Base-by-base conservation (phyloP, 2,888 invertebrate species). In the Tachina grossa region DNA sequence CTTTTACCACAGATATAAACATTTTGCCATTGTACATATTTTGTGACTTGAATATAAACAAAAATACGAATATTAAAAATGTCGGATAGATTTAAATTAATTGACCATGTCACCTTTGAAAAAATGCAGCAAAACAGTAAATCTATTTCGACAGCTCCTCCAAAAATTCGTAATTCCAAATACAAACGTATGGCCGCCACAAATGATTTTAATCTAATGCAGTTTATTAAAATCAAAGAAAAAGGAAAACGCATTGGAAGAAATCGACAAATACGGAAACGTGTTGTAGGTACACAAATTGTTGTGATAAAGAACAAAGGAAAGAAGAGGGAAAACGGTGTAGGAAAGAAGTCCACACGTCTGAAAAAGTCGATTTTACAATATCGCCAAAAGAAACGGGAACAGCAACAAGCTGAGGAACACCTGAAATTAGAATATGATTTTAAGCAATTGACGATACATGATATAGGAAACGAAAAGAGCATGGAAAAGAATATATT, bases 321-420 rank as follows among this genome's bases (percentile, higher is more conserved):
- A 11, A 88, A 88, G 49, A 84, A 84, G 22, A 71, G 87, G 13
- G 88, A 88, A 59, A 79, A 85, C 45, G 84, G 86, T 55, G 66
- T 68, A 16, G 82, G 63, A 65, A 84, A 81, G 14, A 80, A 71
- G 43, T 47, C 59, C 1, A 76, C 31, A 0, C 88, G 88, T 0
- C 53, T 91, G 0, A 91, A 91, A 59, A 89, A 88, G 45, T 85
- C 87, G 1, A 90, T 91, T 45, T 49, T 87, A 43, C 84, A 71
- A n/a, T 89, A 88, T 75, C 87, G 91, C 0, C 84, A 76, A 13
- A 55, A 76, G 61, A 78, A 87, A 75, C 59, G 66, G 13, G 63
- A 75, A 5, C n/a, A 51, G 9, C 19, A 78, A 3, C 53, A 83
- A 9, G 11, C 66, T 2, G 14, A 78, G 9, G 51, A 77, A 22